Conservation (phyloP, 2,113 vertebrate genomes). For the Phylloscopus trochilus region DNA sequence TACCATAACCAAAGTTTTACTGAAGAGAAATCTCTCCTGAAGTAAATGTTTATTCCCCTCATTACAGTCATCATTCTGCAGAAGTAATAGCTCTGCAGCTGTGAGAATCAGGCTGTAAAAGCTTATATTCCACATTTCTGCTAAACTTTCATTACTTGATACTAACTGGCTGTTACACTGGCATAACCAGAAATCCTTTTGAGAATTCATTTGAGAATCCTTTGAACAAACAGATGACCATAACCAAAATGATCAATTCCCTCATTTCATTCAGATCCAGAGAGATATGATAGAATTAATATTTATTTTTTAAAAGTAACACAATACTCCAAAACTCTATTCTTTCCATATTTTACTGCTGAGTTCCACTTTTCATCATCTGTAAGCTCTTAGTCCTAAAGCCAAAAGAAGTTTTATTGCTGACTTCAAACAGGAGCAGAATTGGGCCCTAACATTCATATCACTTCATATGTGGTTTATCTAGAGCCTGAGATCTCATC, state of each 20-base stretch:
- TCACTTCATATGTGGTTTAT: conserved; percentile 28
- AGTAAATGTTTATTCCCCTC: background rate
- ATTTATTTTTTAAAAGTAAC: background rate
- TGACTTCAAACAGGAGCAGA: conserved; percentile 55
- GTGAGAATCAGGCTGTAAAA: background rate
- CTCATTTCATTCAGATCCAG: background rate
- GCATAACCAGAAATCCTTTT: background rate
- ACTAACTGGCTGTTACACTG: background rate
- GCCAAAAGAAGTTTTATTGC: conserved; percentile 33
- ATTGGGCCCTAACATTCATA: background rate
- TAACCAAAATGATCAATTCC: background rate
- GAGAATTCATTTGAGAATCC: background rate
- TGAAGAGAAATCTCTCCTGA: background rate
- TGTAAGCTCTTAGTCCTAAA: conserved; percentile 22
- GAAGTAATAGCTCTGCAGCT: background rate
- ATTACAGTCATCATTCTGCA: background rate
- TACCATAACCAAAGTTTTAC: background rate
- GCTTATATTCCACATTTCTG: background rate
- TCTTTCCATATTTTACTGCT: background rate
- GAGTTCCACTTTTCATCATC: conserved; percentile 32
- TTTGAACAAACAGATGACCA: background rate
- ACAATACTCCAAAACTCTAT: background rate
- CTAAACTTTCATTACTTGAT: background rate
- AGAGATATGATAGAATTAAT: background rate
- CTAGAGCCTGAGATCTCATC: background rate